Conservation (phyloP, 2,113 vertebrate species). For the Tursiops truncatus region DNA sequence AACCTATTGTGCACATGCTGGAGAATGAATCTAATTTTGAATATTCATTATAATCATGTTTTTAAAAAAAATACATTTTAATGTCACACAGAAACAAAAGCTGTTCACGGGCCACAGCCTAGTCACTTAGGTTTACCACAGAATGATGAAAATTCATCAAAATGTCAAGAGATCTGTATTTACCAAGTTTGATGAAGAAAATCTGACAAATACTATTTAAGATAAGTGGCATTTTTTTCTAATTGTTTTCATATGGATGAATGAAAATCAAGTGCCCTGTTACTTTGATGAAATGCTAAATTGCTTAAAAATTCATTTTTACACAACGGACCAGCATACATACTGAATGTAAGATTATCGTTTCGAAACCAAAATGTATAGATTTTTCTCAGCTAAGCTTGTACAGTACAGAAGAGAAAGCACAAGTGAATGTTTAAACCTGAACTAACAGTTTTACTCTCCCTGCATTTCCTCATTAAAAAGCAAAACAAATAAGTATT, state of each 20-base stretch:
- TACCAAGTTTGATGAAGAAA: constrained; percentile 89
- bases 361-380: constrained; percentile 34
- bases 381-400: constrained; percentile 30
- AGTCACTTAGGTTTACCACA: constrained; percentile 86
- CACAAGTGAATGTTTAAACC: background rate
- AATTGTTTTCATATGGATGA: constrained; percentile 89
- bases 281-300: constrained; percentile 83
- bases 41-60: constrained; percentile 85
- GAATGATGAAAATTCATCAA: constrained; percentile 87
- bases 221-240: constrained; percentile 87
- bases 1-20: constrained; percentile 76
- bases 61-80: constrained; percentile 81
- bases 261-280: constrained; percentile 85
- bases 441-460: constrained; percentile 11
- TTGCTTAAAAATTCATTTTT: constrained; percentile 83
- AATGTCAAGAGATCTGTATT: constrained; percentile 89
- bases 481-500: constrained; percentile 43
- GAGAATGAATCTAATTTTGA: constrained; percentile 84
- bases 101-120: constrained; percentile 86
- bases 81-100: constrained; percentile 85
- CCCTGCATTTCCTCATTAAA: constrained; percentile 17
- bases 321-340: constrained; percentile 58
- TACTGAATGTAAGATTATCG: constrained; percentile 66
- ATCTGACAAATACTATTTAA: constrained; percentile 88
- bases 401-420: constrained; percentile 20